Base-by-base conservation (phyloP, 1,140 invertebrate genomes). In the Branchinecta lindahli region DNA sequence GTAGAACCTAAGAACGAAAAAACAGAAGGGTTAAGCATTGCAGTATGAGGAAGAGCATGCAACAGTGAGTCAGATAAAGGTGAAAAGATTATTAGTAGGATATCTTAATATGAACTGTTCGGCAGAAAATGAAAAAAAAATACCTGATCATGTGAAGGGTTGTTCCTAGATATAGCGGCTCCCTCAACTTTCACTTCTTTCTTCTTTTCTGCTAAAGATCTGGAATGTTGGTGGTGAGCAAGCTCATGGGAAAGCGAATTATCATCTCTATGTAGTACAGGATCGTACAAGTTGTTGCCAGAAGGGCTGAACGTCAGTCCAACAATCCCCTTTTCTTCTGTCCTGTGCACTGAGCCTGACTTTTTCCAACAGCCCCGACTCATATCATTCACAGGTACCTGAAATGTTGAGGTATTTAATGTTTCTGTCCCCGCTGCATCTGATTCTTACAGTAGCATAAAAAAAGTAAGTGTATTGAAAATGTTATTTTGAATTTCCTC, bases 261-360 rank as follows among this genome's bases (percentile, higher is more conserved):
- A 46, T 47, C 44, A 15, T 69, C 47, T 46, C 21, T 46, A 21
- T 69, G 44, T 69, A 46, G 21, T n/a, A 3, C 3, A 3, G 66
- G 66, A 67, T 20, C 44, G 15, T 70, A 45, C 8, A 67, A 45
- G 46, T 72, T 69, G 8, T 72, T 61, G 8, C 68, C 47, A 9
- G 68, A 69, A 10, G 71, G 71, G 44, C 68, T 70, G 82, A 92
- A 92, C 79, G 91, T 90, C 3, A 93, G 82, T 0, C 90, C 90
- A n/a, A 91, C 85, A 0, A 92, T 89, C 9, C 74, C 75, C 69
- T 88, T 87, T 66, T 88, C 88, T 76, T 92, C 89, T 73, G 91
- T 88, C 44, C 88, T 86, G 76, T 88, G 90, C 7, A 90, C 87
- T 8, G 88, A 86, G 73, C 89, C 88, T 74, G 88, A 87, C 75